Evolutionary conservation across 1,140 invertebrate genomes (phyloP).

Genomic region (Zophobas atratus): DNA sequence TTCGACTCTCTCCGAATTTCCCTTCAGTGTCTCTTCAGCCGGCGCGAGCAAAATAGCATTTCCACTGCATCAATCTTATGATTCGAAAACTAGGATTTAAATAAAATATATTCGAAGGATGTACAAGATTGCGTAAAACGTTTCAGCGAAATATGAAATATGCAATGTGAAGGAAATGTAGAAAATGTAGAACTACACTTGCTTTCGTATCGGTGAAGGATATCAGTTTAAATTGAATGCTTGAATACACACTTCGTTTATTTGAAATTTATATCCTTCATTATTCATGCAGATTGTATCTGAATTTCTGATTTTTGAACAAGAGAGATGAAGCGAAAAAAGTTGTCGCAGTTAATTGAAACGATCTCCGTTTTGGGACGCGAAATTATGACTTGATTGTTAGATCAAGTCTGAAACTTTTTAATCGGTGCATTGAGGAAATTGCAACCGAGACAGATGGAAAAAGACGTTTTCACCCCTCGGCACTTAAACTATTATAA

Average conservation of each 20-base stretch:
- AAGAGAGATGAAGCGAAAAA: not conserved
- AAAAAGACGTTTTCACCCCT: conserved; percentile 31
- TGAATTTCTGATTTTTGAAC: conserved; percentile 30
- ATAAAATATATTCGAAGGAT: conserved; percentile 51
- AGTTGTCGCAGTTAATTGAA: conserved; percentile 9
- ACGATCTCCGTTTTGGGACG: conserved; percentile 16
- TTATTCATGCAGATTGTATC: conserved; percentile 43
- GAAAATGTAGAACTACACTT: conserved; percentile 30
- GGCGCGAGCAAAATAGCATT: conserved; percentile 12
- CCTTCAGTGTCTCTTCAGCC: not conserved
- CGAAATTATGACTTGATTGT: conserved; percentile 31
- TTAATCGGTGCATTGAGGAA: conserved; percentile 28
- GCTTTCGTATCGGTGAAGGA: conserved; percentile 40
- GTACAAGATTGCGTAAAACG: conserved; percentile 52
- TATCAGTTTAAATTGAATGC: conserved; percentile 48
- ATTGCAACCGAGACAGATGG: conserved; percentile 16
- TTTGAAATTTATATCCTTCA: conserved; percentile 44
- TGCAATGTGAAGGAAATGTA: conserved; percentile 44
- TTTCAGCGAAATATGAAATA: conserved; percentile 53
- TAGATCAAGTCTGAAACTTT: conserved; percentile 24
- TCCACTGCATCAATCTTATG: conserved; percentile 41
- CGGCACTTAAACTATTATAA: conserved; percentile 30
- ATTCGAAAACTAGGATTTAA: conserved; percentile 52
- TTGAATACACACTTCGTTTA: conserved; percentile 40
- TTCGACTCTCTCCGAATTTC: not conserved